These are phyloP conservation scores for Paedocypris sp. DNA, from an alignment of 2,113 vertebrate genomes.

Conservation along the genomic window DNA sequence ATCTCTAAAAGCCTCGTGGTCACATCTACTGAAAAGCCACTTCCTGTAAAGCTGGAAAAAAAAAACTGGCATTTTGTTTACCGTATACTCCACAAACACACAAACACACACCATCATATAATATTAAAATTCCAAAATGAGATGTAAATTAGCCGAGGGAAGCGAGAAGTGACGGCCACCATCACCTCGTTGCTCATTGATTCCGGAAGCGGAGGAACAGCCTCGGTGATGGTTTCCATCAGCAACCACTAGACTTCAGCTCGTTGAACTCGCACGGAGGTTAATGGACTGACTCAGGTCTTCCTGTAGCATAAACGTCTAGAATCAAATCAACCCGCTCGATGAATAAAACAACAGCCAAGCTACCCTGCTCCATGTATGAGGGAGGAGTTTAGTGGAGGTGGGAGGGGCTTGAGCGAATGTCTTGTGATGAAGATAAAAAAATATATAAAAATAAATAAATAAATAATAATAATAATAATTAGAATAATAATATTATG, in stretches of 20 bases:
- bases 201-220: slow-evolving; percentile 29
- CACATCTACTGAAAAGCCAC: slow-evolving; percentile 23
- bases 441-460: too few relatives aligned
- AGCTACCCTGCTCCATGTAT: not conserved
- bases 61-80: too few relatives aligned
- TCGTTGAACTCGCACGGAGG: slow-evolving; percentile 35
- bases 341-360: slow-evolving; percentile 29
- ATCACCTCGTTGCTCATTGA: slow-evolving; percentile 23
- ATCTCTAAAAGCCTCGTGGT: slow-evolving; percentile 2
- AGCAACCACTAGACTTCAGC: slow-evolving; percentile 23
- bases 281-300: slow-evolving; percentile 46
- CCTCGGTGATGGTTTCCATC: slow-evolving; percentile 27
- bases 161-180: too few relatives aligned
- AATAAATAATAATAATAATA: too few relatives aligned
- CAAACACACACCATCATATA: too few relatives aligned
- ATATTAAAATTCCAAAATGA: too few relatives aligned
- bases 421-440: slow-evolving; percentile 12
- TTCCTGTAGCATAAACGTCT: slow-evolving; percentile 29
- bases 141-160: too few relatives aligned
- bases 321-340: slow-evolving; percentile 44
- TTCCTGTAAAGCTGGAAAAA: too few relatives aligned
- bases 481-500: too few relatives aligned
- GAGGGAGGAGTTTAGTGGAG: too few relatives aligned
- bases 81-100: too few relatives aligned
- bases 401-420: slow-evolving; percentile 17